Conservation (phyloP, 2,113 vertebrate species). For the Aramus guarauna region DNA sequence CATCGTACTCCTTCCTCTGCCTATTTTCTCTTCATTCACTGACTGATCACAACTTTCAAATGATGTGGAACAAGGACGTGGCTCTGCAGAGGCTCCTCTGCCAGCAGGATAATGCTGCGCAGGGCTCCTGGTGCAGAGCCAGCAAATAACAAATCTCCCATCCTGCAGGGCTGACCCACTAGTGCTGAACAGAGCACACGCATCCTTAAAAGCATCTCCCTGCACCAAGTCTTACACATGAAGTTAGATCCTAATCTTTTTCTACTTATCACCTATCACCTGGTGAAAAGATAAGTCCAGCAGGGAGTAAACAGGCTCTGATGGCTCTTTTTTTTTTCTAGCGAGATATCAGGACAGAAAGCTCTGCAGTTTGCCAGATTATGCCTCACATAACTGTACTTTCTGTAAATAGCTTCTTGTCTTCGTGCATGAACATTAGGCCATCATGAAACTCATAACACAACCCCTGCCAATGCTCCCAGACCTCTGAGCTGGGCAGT, state of each 20-base stretch:
- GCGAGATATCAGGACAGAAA: background rate
- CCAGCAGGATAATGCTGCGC: background rate
- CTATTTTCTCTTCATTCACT: background rate
- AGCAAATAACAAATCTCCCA: background rate
- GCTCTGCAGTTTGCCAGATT: background rate
- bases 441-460: background rate
- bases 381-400: background rate
- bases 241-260: background rate
- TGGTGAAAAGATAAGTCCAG: background rate
- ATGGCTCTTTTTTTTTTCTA: background rate
- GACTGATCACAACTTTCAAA: background rate
- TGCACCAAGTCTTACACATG: background rate
- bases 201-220: background rate
- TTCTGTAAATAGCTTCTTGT: background rate
- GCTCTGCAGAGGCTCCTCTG: background rate
- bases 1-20: background rate
- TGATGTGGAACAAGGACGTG: background rate
- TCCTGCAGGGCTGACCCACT: background rate
- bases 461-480: background rate
- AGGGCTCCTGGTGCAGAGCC: background rate
- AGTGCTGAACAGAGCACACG: background rate
- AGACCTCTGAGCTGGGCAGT: background rate
- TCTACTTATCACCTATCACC: background rate
- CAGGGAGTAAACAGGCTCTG: background rate
- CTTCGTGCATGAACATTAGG: background rate